Evolutionary conservation across 2,888 invertebrate species (phyloP), one percentile per base, ranked within the genome.

Genomic region (Quadroppia sp.): DNA sequence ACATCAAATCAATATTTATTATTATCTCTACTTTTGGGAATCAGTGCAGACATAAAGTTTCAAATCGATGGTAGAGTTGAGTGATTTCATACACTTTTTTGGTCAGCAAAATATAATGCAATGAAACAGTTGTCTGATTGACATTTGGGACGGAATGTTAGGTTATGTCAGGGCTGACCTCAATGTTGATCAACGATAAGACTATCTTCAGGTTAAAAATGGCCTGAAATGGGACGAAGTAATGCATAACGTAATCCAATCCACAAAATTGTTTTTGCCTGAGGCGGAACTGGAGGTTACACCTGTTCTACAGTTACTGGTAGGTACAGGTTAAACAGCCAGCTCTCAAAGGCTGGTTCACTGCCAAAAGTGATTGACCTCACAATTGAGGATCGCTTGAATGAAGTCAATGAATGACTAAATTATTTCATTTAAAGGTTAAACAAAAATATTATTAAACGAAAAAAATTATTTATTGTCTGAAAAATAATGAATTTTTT

Each of bases 271-370:
- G 20, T 67, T 36, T 13, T 64, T 23, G 67, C 67, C 42, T 67
- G 67, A 67, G 42, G 67, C 42, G 67, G 67, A 67, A 67, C 67
- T 23, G 32, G 32, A 20, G 42, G 61, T n/a, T 61, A 67, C 67
- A 67, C 67, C 42, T 67, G 67, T 67, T 40, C 30, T 67, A n/a
- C 20, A 40, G 20, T 15, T 30, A 23, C 53, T 53, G 32, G 30
- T 50, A 9, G 32, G 25, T 61, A 32, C 32, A 61, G 61, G 61
- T 61, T 61, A 61, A 61, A 25, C 59, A n/a, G 25, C 15, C 42
- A 67, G 20, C 23, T 20, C 23, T 67, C 7, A 17, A 42, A 23
- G 42, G 67, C 40, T 40, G 23, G 40, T 42, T 67, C 42, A 67
- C 42, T 23, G 67, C 17, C 28, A 28, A 9, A 42, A 36, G 67